Percentiles rank a stretch among this genome's conserved stretches.
phyloP scores from a whole-genome alignment of 2,797 vertebrate genomes.

The Notolabrus celidotus region DNA sequence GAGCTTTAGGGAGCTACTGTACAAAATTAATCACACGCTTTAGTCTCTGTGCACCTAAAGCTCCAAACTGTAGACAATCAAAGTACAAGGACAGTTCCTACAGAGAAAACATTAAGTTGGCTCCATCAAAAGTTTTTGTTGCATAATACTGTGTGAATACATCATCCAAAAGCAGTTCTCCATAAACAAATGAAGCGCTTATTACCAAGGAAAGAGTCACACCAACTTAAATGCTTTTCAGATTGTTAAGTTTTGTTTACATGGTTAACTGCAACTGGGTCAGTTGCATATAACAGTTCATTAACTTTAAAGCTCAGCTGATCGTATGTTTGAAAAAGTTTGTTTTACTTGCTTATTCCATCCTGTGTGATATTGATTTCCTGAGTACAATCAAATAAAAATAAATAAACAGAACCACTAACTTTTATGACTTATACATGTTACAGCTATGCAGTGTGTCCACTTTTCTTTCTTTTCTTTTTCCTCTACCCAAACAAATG shows the following conservation, averaged over 20 bases:
- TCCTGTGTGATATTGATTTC: conserved; percentile 39
- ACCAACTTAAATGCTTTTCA: conserved; percentile 28
- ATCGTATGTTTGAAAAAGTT: conserved; percentile 34
- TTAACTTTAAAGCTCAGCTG: conserved; percentile 42
- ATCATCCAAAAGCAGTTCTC: conserved; percentile 4
- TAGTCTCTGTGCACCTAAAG: conserved; percentile 25
- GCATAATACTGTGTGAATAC: not conserved
- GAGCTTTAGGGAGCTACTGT: conserved; percentile 20
- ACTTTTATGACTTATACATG: conserved; percentile 6
- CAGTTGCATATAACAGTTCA: conserved; percentile 34
- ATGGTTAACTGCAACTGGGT: conserved; percentile 35
- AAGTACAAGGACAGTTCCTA: conserved; percentile 9
- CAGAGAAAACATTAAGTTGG: not conserved
- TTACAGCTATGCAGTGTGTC: not conserved
- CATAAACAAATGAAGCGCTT: conserved; percentile 11
- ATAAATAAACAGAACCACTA: conserved; percentile 19
- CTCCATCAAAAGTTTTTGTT: not conserved
- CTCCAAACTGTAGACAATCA: conserved; percentile 26
- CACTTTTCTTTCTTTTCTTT: not conserved
- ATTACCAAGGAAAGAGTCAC: conserved; percentile 22
- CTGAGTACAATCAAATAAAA: no score
- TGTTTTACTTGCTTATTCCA: conserved; percentile 35
- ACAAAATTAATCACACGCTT: conserved; percentile 10
- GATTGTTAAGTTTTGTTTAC: conserved; percentile 38
- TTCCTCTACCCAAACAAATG: not conserved